A percentile compares a stretch with the other conserved stretches of the same genome.
Evolutionary conservation across 2,113 vertebrate genomes (phyloP).

Genomic region (Corapipo altera): DNA sequence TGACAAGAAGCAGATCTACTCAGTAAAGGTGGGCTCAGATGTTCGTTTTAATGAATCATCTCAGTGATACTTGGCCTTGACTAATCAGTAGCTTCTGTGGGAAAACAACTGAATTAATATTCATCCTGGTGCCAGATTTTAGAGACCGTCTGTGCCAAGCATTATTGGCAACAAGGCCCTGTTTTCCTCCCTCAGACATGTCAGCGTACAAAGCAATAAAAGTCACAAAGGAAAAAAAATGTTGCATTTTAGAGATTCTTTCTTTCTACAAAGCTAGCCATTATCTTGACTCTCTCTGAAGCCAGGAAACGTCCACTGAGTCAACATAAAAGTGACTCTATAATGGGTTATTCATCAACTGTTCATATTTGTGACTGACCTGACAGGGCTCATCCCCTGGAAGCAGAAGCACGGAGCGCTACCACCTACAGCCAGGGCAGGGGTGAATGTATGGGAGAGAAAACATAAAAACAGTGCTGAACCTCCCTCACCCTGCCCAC

Average conservation of each 20-base stretch:
- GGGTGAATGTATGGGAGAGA: slow-evolving; percentile 26
- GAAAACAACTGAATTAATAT: slow-evolving; percentile 73
- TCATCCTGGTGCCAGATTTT: slow-evolving; percentile 45
- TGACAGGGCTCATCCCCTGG: slow-evolving; percentile 56
- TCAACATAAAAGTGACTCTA: slow-evolving; percentile 62
- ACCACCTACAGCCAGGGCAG: slow-evolving; percentile 51
- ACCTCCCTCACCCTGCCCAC: neutral
- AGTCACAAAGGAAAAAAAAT: slow-evolving; percentile 64
- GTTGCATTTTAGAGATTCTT: slow-evolving; percentile 68
- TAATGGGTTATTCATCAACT: slow-evolving; percentile 69
- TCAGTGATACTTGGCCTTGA: slow-evolving; percentile 52
- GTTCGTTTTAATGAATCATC: slow-evolving; percentile 65
- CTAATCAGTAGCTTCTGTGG: slow-evolving; percentile 72
- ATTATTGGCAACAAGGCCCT: slow-evolving; percentile 62
- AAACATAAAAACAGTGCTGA: slow-evolving; percentile 30
- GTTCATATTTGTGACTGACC: slow-evolving; percentile 65
- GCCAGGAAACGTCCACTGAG: slow-evolving; percentile 67
- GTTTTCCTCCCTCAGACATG: slow-evolving; percentile 69
- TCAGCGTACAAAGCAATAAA: slow-evolving; percentile 54
- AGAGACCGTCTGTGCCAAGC: slow-evolving; percentile 53
- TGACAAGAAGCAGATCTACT: neutral
- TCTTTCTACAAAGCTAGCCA: slow-evolving; percentile 63
- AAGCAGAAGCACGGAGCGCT: neutral
- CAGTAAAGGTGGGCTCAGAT: slow-evolving; percentile 46
- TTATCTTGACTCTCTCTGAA: slow-evolving; percentile 63